A percentile compares a stretch with the other conserved stretches of the same genome.
These are phyloP conservation scores for Lasioglossum lativentre DNA, from an alignment of 2,888 invertebrate genomes.

Conservation along the genomic window DNA sequence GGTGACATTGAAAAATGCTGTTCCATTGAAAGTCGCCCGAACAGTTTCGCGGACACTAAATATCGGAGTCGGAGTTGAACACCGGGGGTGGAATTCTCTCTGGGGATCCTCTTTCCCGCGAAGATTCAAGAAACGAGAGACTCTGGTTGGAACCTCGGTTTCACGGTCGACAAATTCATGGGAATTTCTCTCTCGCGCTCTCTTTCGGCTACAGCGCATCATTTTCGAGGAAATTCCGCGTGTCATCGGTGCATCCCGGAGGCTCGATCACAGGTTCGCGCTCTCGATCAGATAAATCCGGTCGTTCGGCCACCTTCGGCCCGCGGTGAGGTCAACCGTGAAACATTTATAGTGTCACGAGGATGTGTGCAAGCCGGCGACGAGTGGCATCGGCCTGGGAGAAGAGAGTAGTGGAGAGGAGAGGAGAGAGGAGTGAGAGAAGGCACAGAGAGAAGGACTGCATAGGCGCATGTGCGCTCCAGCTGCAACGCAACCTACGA, in stretches of 20 bases:
- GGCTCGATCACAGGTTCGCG: not conserved
- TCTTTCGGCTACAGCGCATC: no score
- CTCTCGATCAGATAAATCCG: constrained; percentile 55
- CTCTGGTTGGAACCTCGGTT: not conserved
- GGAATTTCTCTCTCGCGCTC: not conserved
- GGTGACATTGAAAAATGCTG: not conserved
- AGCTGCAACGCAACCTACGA: constrained; percentile 74
- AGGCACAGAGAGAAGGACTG: not conserved
- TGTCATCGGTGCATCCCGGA: not conserved
- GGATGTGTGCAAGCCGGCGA: constrained; percentile 38
- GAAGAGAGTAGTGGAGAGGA: not conserved
- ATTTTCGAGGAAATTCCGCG: not conserved
- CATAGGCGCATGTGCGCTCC: constrained; percentile 78
- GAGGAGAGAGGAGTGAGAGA: not conserved
- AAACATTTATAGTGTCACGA: constrained; percentile 75
- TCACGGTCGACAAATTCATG: not conserved
- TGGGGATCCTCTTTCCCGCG: not conserved
- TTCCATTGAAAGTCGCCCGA: not conserved
- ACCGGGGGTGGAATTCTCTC: not conserved
- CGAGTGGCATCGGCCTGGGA: constrained; percentile 34
- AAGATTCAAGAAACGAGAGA: not conserved
- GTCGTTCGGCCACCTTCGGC: constrained; percentile 15
- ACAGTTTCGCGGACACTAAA: not conserved
- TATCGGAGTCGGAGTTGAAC: not conserved
- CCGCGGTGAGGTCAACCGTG: constrained; percentile 69